phyloP scores from a whole-genome alignment of 2,797 vertebrate species.

The Halcyon smyrnensis region DNA sequence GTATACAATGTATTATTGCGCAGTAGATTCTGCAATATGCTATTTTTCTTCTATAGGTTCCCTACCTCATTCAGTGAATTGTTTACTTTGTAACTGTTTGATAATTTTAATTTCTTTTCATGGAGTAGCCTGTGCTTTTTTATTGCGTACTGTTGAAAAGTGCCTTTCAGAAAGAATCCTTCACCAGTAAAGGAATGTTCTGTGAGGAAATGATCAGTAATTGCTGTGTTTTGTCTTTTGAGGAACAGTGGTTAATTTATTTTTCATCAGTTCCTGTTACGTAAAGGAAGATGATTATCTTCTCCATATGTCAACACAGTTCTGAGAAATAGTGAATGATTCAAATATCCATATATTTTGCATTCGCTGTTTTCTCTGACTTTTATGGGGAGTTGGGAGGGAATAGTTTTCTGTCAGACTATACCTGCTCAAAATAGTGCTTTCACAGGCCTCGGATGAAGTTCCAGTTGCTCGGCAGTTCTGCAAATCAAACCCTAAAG shows the following conservation, averaged over 20 bases:
- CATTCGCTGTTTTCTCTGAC: not conserved
- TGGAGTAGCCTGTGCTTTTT: not conserved
- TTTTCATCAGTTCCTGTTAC: not conserved
- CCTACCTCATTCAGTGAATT: not conserved
- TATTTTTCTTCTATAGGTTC: not conserved
- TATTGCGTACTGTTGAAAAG: not conserved
- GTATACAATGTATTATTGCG: not conserved
- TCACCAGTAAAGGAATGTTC: not conserved
- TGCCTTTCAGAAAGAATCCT: not conserved
- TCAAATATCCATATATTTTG: not conserved
- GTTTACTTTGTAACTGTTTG: not conserved
- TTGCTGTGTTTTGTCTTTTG: not conserved
- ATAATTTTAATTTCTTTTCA: not conserved
- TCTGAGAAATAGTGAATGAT: not conserved
- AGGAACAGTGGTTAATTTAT: not conserved
- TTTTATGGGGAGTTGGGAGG: not conserved
- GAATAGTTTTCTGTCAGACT: not conserved
- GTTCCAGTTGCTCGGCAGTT: conserved; percentile 22
- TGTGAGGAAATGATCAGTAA: not conserved
- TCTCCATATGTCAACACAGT: not conserved
- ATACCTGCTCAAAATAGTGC: not conserved
- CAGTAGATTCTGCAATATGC: not conserved
- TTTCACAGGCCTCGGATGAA: not conserved
- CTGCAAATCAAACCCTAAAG: conserved; percentile 20
- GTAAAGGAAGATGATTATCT: not conserved